Percentiles rank a stretch among this genome's conserved stretches.
phyloP scores from a whole-genome alignment of 2,113 vertebrate genomes.

The Tenrec ecaudatus region DNA sequence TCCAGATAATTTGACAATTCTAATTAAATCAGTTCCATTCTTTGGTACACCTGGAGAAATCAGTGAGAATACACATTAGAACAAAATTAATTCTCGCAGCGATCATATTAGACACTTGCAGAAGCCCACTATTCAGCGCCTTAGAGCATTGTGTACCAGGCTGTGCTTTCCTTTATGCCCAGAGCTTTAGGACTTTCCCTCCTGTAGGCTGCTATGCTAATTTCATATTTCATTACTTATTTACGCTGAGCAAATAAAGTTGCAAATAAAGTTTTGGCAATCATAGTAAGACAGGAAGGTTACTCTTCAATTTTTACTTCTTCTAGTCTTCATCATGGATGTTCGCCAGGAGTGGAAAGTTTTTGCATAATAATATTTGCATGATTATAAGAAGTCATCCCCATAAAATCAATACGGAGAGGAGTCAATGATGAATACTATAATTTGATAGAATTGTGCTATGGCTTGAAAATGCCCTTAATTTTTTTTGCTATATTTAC shows the following conservation, averaged over 20 bases:
- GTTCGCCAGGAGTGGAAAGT: background rate
- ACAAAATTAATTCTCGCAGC: background rate
- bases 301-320: slow-evolving; percentile 28
- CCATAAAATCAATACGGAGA: background rate
- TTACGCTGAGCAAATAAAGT: background rate
- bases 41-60: background rate
- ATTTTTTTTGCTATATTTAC: background rate
- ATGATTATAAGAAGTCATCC: background rate
- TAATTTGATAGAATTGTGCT: background rate
- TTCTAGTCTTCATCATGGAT: background rate
- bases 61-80: background rate
- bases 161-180: background rate
- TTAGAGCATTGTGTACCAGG: background rate
- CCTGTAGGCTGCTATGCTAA: background rate
- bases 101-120: background rate
- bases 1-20: background rate
- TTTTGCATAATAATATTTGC: slow-evolving; percentile 19
- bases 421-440: background rate
- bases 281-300: slow-evolving; percentile 26
- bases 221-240: slow-evolving; percentile 8
- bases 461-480: slow-evolving; percentile 24
- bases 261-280: background rate
- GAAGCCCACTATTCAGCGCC: background rate
- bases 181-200: background rate
- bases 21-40: background rate